Conservation (phyloP, 2,888 invertebrate genomes). For the Junonia oenone region DNA sequence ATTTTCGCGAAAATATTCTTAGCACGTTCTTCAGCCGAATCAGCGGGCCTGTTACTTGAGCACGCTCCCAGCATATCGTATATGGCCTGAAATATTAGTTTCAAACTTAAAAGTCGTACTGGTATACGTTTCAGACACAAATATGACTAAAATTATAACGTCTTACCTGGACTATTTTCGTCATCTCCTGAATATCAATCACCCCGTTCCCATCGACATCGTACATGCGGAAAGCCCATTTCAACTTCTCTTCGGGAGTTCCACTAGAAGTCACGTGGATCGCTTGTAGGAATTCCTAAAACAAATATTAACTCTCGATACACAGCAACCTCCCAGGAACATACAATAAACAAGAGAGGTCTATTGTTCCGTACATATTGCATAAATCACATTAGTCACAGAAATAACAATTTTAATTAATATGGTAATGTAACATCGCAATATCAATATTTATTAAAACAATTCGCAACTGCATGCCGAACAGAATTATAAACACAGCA, state of each 20-base stretch:
- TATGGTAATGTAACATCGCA: constrained; percentile 21
- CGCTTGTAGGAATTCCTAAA: constrained; percentile 96
- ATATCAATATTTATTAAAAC: constrained; percentile 21
- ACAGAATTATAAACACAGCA: constrained; percentile 9
- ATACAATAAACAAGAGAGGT: constrained; percentile 17
- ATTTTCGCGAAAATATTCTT: constrained; percentile 99
- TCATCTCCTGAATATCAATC: constrained; percentile 99
- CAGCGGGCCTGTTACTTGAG: constrained; percentile 95
- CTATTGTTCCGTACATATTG: constrained; percentile 6
- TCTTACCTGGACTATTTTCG: constrained; percentile 97
- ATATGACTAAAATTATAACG: neutral
- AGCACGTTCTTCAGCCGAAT: constrained; percentile 97
- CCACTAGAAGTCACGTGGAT: constrained; percentile 98
- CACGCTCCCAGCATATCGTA: constrained; percentile 99
- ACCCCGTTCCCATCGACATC: constrained; percentile 99
- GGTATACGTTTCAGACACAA: neutral
- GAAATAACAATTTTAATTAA: constrained; percentile 4
- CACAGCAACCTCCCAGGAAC: constrained; percentile 29
- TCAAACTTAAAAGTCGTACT: neutral
- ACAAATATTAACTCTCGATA: constrained; percentile 55
- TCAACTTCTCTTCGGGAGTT: constrained; percentile 97
- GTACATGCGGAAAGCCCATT: constrained; percentile 99
- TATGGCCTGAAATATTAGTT: constrained; percentile 90
- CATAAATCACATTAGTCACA: neutral
- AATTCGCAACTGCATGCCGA: constrained; percentile 31